Base-by-base conservation (phyloP, 2,113 vertebrate species). In the Rafetus swinhoei region DNA sequence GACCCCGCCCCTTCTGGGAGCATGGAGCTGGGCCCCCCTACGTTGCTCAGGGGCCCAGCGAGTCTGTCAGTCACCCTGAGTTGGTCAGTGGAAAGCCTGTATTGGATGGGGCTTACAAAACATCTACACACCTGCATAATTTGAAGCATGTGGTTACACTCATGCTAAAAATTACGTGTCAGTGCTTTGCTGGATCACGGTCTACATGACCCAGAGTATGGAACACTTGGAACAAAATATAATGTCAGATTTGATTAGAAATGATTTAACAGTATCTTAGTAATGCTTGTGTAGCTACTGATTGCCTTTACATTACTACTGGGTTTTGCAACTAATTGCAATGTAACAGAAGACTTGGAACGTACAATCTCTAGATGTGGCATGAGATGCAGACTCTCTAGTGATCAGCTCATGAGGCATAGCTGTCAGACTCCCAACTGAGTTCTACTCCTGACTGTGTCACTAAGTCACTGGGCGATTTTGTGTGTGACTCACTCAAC, bases 151-250 rank as follows among this genome's bases (percentile, higher is more conserved):
- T 56, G 77, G 9, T 10, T 9, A 56, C 6, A 82, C 21, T 65
- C 1, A 0, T 1, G 0, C 81, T 53, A 1, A 3, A 81, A 50
- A 18, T 21, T 6, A 15, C 45, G 3, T 25, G 35, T 56, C 4
- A 80, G 16, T 15, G 29, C 45, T 81, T 90, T 89, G 65, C 76
- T 57, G 77, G 65, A 22, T 74, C 65, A 81, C 62, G 82, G 35
- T n/a, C 90, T 65, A 77, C 60, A 59, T 65, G 62, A 65, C 14
- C 55, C 25, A 27, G 14, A 53, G n/a, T 13, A 6, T n/a, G 62
- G 69, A 6, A 60, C 81, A 29, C 84, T 88, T 81, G 50, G 55
- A 0, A 1, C 65, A 62, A 62, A 32, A 69, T 18, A 6, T 9
- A 69, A n/a, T 3, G 7, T n/a, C 13, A 85, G 81, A 72, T 56